These are phyloP conservation scores for Danio albolineatus DNA, from an alignment of 2,797 vertebrate species.

Conservation along the genomic window DNA sequence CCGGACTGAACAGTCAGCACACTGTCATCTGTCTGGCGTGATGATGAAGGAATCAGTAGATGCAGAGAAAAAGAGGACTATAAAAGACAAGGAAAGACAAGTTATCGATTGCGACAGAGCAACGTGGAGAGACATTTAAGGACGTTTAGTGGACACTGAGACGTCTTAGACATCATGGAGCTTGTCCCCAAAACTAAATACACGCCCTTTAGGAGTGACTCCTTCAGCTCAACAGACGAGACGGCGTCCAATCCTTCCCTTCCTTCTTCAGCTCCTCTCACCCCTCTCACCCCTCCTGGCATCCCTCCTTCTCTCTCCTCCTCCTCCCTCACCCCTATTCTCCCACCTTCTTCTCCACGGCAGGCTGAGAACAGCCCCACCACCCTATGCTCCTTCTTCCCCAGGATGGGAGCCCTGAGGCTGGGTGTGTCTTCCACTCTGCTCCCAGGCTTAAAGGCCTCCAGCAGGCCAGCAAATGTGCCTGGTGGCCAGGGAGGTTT, in stretches of 20 bases:
- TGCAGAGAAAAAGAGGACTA: constrained; percentile 33
- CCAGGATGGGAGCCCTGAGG: constrained; percentile 90
- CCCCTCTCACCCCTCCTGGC: constrained; percentile 72
- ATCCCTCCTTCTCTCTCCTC: constrained; percentile 80
- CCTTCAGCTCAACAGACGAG: constrained; percentile 87
- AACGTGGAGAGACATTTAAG: constrained; percentile 47
- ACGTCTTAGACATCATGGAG: constrained; percentile 79
- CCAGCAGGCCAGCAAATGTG: constrained; percentile 63
- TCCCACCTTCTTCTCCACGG: constrained; percentile 76
- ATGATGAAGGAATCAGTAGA: constrained; percentile 51
- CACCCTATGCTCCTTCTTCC: constrained; percentile 96
- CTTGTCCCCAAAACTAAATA: constrained; percentile 93
- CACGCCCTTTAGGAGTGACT: constrained; percentile 92
- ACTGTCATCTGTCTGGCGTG: constrained; percentile 32
- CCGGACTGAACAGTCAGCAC: constrained; percentile 27
- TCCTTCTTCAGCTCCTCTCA: constrained; percentile 75
- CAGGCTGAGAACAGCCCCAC: constrained; percentile 90
- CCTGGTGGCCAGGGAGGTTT: constrained; percentile 65
- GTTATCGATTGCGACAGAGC: constrained; percentile 51
- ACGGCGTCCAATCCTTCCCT: constrained; percentile 78
- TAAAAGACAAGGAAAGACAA: constrained; percentile 42
- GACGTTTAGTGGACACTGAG: constrained; percentile 1
- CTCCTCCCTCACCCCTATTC: constrained; percentile 86
- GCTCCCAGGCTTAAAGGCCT: constrained; percentile 79
- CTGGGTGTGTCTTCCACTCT: constrained; percentile 86